Evolutionary conservation across 2,888 invertebrate genomes (phyloP), one percentile per base, ranked within the genome.

Genomic region (Lamproptera curius): DNA sequence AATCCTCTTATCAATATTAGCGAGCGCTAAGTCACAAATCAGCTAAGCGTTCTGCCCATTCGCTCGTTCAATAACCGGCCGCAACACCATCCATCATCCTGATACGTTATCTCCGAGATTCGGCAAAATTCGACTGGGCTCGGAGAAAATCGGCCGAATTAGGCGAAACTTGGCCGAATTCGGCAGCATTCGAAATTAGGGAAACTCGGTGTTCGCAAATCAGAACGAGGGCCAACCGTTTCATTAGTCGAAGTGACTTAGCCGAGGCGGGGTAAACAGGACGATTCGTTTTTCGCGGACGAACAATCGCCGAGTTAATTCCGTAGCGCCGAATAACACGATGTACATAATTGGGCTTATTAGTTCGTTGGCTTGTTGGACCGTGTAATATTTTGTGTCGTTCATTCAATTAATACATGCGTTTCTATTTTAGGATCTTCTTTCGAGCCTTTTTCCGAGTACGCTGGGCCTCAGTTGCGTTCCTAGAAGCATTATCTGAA

Each of bases 181-280:
- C 52, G 50, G 50, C 43, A 55, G 55, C n/a, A n/a, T n/a, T n/a
- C n/a, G n/a, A n/a, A n/a, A 58, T 60, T 58, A 59, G 51, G 54
- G n/a, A n/a, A n/a, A n/a, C n/a, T n/a, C n/a, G n/a, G n/a, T n/a
- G n/a, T n/a, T n/a, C n/a, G 57, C 62, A 60, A n/a, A 63, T 59
- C 57, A 58, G 57, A 50, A 56, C 51, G 47, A 48, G 42, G 40
- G 37, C n/a, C n/a, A n/a, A n/a, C n/a, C 43, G 57, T 62, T 61
- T 67, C 62, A 67, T 67, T 65, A 67, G 57, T 5, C 39, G 46
- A 49, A 59, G 55, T 58, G 39, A 43, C 42, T 43, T 43, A 39
- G 43, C 43, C 35, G 35, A 39, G 34, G 43, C 37, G 52, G 52
- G 44, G 55, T 55, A 55, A 56, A 57, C 52, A 55, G 34, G 46